These are phyloP conservation scores for Stenichneumon culpator DNA, from an alignment of 2,888 invertebrate genomes.

Conservation along the genomic window DNA sequence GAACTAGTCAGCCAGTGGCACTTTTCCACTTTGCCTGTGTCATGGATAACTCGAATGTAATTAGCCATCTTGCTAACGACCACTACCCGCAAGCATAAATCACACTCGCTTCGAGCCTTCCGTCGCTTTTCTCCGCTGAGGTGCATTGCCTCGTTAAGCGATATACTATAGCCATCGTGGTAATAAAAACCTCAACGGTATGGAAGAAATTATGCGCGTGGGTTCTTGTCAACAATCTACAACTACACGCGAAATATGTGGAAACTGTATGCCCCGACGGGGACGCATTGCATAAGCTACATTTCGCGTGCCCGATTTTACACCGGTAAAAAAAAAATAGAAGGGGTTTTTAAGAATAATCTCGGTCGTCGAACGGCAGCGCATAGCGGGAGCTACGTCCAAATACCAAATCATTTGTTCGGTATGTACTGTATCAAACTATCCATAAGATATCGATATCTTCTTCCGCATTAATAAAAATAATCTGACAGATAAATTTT, in stretches of 20 bases:
- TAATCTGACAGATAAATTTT: neutral
- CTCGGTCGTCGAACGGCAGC: neutral
- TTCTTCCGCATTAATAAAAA: neutral
- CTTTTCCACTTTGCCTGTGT: constrained; percentile 74
- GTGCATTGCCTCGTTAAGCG: constrained; percentile 16
- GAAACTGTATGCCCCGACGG: constrained; percentile 13
- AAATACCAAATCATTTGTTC: constrained; percentile 12
- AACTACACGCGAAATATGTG: constrained; percentile 27
- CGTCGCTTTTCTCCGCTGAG: constrained; percentile 28
- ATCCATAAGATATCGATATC: neutral
- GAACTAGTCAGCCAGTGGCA: constrained; percentile 59
- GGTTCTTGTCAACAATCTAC: constrained; percentile 20
- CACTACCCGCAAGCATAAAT: constrained; percentile 76
- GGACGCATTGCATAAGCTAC: constrained; percentile 27
- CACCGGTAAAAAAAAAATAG: constrained; percentile 15
- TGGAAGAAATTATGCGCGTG: constrained; percentile 34
- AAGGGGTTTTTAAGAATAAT: constrained; percentile 1
- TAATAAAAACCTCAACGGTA: constrained; percentile 57
- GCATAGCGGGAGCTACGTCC: neutral
- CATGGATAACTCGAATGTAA: constrained; percentile 75
- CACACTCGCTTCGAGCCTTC: constrained; percentile 73
- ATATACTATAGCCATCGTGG: constrained; percentile 17
- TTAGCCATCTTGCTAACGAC: constrained; percentile 78
- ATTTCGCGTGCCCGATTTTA: constrained; percentile 36
- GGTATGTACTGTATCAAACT: constrained; percentile 10